Percentiles rank a stretch among this genome's conserved stretches.
phyloP scores from a whole-genome alignment of 2,888 invertebrate genomes.

The Unio delphinus region DNA sequence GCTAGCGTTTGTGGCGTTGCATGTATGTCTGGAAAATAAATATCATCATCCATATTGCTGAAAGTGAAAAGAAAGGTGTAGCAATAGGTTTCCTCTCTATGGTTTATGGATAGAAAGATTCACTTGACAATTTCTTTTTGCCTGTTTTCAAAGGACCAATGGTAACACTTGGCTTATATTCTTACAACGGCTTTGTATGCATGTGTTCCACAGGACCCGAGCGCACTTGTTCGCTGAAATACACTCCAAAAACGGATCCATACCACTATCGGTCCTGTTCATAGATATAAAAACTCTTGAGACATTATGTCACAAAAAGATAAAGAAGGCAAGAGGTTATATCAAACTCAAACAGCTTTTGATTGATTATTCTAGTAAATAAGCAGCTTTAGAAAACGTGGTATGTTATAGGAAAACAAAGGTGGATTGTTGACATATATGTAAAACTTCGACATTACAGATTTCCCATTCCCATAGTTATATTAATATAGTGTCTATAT shows the following conservation, averaged over 20 bases:
- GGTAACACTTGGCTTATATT: neutral
- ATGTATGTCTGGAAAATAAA: conserved; percentile 2
- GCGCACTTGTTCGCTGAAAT: neutral
- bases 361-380: conserved; percentile 5
- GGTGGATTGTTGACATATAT: neutral
- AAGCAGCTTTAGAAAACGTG: neutral
- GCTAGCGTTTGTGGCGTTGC: neutral
- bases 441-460: neutral
- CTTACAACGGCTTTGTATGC: neutral
- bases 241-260: neutral
- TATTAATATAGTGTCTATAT: neutral
- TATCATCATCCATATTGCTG: conserved; percentile 2
- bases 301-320: neutral
- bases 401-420: neutral
- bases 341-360: conserved; percentile 2
- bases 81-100: conserved; percentile 10
- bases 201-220: conserved; percentile 7
- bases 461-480: neutral
- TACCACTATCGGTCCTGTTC: conserved; percentile 3
- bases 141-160: conserved; percentile 5
- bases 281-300: neutral
- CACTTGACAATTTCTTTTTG: conserved; percentile 8
- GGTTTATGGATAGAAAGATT: conserved; percentile 2
- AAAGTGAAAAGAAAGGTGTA: neutral
- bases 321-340: neutral